Evolutionary conservation across 1,140 invertebrate species (phyloP).

Genomic region (Anastatus disparis): DNA sequence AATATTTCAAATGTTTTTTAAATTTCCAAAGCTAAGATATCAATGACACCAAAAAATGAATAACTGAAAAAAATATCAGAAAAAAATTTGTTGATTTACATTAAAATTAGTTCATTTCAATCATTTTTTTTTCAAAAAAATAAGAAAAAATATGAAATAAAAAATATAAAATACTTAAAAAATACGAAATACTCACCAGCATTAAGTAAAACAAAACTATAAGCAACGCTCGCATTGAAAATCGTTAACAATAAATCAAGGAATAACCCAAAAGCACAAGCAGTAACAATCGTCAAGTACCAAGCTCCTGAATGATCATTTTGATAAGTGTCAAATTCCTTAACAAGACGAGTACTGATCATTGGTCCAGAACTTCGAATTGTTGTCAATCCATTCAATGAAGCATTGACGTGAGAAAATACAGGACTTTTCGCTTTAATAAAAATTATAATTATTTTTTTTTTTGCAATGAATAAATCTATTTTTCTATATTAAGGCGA

Average conservation of each 20-base stretch:
- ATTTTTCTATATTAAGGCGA: too few relatives aligned
- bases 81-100: too few relatives aligned
- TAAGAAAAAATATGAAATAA: too few relatives aligned
- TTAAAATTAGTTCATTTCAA: too few relatives aligned
- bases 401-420: conserved; percentile 83
- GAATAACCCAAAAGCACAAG: conserved; percentile 67
- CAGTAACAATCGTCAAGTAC: conserved; percentile 71
- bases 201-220: conserved; percentile 61
- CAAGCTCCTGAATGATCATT: conserved; percentile 75
- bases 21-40: too few relatives aligned
- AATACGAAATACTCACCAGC: conserved; percentile 46
- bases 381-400: conserved; percentile 82
- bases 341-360: conserved; percentile 72
- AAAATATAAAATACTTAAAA: too few relatives aligned
- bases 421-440: conserved; percentile 78
- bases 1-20: too few relatives aligned
- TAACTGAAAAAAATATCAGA: too few relatives aligned
- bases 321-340: conserved; percentile 76
- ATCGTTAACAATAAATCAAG: conserved; percentile 51
- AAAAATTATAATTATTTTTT: not conserved
- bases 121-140: too few relatives aligned
- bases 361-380: conserved; percentile 77
- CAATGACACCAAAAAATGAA: too few relatives aligned
- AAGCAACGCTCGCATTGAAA: conserved; percentile 54
- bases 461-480: too few relatives aligned